Evolutionary conservation across 2,888 invertebrate genomes (phyloP), one percentile per base, ranked within the genome.

Genomic region (Nomada fabriciana): DNA sequence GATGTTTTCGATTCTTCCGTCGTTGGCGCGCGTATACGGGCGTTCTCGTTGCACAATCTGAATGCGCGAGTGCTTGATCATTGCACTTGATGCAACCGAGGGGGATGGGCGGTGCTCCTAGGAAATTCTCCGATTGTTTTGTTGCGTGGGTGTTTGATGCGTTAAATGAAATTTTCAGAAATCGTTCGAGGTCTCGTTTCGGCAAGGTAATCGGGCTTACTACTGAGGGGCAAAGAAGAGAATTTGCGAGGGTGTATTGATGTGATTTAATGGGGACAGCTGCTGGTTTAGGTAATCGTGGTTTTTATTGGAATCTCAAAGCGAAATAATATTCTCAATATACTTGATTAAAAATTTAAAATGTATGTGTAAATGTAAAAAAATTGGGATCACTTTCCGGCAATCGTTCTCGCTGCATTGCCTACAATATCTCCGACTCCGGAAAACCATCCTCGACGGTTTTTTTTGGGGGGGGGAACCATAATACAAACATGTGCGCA

Each of bases 11-110:
- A 71, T 68, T 52, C 61, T 50, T 50, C 5, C 47, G 11, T 36
- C 25, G 11, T 52, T 76, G 29, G 15, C 5, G n/a, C 60, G 36
- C 76, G 23, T 15, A 47, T 0, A 10, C 7, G 70, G 43, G 55
- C 59, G 43, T 50, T 64, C 36, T 36, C 23, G 59, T 78, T 57
- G 23, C 55, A 55, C 59, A 77, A 77, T 55, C 23, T 20, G 55
- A n/a, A 53, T 20, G 52, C n/a, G 15, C 20, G 42, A 36, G 42
- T 59, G 5, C 18, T 20, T 7, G 20, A 13, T 23, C 36, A 60
- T 59, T 50, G 20, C 20, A 36, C 52, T 65, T 15, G 15, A 42
- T 47, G 13, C 13, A 13, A 47, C 11, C 59, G 47, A 29, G 5
- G 25, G 29, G 1, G 42, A 15, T 23, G 36, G 36, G 2, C n/a